Evolutionary conservation across 64 coral and sea anemone species (phyloP).

Genomic region (Pocillopora verrucosa): DNA sequence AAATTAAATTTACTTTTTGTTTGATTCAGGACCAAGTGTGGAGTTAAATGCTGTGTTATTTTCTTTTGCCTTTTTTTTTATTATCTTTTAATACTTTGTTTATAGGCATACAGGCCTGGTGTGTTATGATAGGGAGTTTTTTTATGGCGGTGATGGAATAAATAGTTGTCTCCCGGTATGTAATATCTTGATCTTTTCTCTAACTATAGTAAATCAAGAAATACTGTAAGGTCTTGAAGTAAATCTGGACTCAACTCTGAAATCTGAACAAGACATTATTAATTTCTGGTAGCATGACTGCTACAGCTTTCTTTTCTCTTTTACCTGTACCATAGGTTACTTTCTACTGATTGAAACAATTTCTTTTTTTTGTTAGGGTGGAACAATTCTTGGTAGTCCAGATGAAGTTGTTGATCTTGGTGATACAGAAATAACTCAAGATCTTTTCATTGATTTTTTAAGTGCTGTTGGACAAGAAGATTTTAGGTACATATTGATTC

Average conservation of each 20-base stretch:
- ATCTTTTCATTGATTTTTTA: slow-evolving; percentile 84
- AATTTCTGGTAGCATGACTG: too few relatives aligned
- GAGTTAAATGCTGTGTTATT: background rate
- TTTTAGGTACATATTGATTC: slow-evolving; percentile 40
- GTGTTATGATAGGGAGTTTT: slow-evolving; percentile 81
- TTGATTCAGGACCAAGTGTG: background rate
- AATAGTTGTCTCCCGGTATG: too few relatives aligned
- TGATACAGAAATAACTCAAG: slow-evolving; percentile 75
- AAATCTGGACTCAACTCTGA: slow-evolving; percentile 60
- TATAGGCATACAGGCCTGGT: slow-evolving; percentile 92
- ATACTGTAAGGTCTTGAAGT: background rate
- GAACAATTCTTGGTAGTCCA: slow-evolving; percentile 85
- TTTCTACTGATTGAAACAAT: too few relatives aligned
- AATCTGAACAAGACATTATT: slow-evolving; percentile 67
- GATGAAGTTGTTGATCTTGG: slow-evolving; percentile 88
- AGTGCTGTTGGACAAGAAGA: slow-evolving; percentile 59
- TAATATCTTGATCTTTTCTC: too few relatives aligned
- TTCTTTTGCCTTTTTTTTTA: background rate
- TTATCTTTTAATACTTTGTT: background rate
- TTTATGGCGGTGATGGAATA: slow-evolving; percentile 70
- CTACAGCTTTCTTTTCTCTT: too few relatives aligned
- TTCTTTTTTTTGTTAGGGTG: slow-evolving; percentile 60
- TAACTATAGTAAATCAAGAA: slow-evolving; percentile 18
- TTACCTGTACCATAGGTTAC: too few relatives aligned
- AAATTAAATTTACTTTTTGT: background rate